Conservation (phyloP, 2,113 vertebrate genomes). For the Dicerorhinus sumatrensis region DNA sequence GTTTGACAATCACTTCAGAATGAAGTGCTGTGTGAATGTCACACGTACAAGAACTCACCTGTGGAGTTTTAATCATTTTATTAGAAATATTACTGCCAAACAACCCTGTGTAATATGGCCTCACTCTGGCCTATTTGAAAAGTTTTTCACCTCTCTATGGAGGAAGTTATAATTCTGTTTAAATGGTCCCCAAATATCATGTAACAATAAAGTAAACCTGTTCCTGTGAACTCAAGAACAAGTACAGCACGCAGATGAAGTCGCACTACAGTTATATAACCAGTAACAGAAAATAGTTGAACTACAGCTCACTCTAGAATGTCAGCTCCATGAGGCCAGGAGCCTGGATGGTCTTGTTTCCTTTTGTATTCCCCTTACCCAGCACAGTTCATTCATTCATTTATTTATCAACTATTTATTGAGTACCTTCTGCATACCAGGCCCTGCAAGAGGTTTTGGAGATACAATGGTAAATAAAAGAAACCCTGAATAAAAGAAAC, state of each 20-base stretch:
- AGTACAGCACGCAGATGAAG: not conserved
- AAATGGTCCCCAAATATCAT: not conserved
- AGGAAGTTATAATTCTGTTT: not conserved
- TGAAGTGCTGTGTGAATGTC: not conserved
- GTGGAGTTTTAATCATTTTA: not conserved
- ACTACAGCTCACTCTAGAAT: not conserved
- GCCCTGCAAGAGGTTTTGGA: not conserved
- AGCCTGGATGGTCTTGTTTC: not conserved
- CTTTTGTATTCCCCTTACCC: not conserved
- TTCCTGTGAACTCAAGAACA: not conserved
- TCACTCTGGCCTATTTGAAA: not conserved
- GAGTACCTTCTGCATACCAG: not conserved
- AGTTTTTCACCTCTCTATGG: not conserved
- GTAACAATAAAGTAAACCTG: not conserved
- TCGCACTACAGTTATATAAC: not conserved
- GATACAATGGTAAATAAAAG: not conserved
- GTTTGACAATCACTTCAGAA: slow-evolving; percentile 29
- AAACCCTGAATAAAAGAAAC: slow-evolving; percentile 1
- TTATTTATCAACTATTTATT: not conserved
- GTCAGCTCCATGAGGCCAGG: not conserved
- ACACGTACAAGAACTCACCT: not conserved
- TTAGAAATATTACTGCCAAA: not conserved
- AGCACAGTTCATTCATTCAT: not conserved
- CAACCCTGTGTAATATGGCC: not conserved
- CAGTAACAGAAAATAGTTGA: not conserved